Conservation (phyloP, 2,113 vertebrate genomes). For the Psettodes erumei region DNA sequence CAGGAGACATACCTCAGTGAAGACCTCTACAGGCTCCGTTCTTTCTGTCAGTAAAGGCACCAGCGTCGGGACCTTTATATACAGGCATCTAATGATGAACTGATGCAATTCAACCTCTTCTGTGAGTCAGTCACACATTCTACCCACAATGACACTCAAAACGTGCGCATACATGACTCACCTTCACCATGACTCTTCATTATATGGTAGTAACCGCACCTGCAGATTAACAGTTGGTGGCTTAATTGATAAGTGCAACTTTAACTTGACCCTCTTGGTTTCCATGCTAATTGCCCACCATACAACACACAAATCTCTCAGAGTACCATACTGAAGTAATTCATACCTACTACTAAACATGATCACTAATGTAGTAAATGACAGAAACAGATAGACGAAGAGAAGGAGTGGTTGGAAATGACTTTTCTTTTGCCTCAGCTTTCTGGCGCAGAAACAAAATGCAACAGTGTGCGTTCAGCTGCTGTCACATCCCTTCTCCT, state of each 20-base stretch:
- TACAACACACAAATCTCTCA: not conserved
- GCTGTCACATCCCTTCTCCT: slow-evolving; percentile 13
- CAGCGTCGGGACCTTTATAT: not conserved
- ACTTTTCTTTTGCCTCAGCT: not conserved
- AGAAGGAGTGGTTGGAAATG: not conserved
- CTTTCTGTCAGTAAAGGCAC: not conserved
- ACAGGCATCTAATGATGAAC: not conserved
- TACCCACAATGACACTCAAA: not conserved
- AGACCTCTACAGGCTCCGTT: not conserved
- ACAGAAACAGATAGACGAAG: not conserved
- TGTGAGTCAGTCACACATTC: not conserved
- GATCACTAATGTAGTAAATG: not conserved
- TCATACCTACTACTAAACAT: not conserved
- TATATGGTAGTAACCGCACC: not conserved
- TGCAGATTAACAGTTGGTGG: not conserved
- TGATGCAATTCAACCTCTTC: not conserved
- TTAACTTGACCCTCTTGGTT: not conserved
- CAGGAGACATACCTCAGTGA: not conserved
- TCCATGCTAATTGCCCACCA: not conserved
- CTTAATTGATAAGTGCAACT: not conserved
- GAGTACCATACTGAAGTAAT: too few species aligned
- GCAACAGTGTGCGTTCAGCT: slow-evolving; percentile 2
- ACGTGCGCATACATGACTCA: not conserved
- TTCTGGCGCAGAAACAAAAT: not conserved
- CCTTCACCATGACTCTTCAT: not conserved